Conservation (phyloP, 2,797 vertebrate species). For the Argentina silus region DNA sequence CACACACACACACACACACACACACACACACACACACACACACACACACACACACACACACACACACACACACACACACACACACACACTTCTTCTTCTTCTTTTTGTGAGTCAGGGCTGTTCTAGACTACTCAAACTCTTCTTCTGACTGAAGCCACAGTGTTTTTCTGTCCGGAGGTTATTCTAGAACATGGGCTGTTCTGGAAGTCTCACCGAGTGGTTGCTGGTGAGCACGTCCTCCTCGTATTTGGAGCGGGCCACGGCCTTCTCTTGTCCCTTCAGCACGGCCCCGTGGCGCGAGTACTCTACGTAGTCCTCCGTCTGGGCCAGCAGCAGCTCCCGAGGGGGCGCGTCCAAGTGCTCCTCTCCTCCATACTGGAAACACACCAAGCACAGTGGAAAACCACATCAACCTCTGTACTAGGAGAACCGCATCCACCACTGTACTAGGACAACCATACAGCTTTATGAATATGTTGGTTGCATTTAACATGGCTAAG, state of each 20-base stretch:
- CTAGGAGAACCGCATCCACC: too few relatives aligned
- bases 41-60: too few relatives aligned
- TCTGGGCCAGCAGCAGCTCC: conserved; percentile 94
- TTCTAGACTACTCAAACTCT: not conserved
- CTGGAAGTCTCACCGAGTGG: conserved; percentile 80
- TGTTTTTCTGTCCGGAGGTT: not conserved
- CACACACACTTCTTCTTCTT: too few relatives aligned
- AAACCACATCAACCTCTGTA: not conserved
- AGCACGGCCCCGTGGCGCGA: conserved; percentile 95
- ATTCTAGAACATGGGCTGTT: too few relatives aligned
- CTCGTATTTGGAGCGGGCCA: conserved; percentile 95
- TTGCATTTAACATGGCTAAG: too few relatives aligned
- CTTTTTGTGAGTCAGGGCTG: too few relatives aligned
- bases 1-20: too few relatives aligned
- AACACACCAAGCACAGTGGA: too few relatives aligned
- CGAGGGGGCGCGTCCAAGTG: conserved; percentile 90
- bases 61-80: too few relatives aligned
- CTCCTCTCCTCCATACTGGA: conserved; percentile 94
- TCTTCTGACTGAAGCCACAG: not conserved
- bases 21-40: too few relatives aligned
- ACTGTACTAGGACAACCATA: too few relatives aligned
- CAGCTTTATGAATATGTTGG: too few relatives aligned
- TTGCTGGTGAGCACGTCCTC: conserved; percentile 95
- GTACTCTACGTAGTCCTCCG: conserved; percentile 97
- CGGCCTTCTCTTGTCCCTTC: conserved; percentile 95